Base-by-base conservation (phyloP, 2,113 vertebrate species). In the Myodes glareolus region DNA sequence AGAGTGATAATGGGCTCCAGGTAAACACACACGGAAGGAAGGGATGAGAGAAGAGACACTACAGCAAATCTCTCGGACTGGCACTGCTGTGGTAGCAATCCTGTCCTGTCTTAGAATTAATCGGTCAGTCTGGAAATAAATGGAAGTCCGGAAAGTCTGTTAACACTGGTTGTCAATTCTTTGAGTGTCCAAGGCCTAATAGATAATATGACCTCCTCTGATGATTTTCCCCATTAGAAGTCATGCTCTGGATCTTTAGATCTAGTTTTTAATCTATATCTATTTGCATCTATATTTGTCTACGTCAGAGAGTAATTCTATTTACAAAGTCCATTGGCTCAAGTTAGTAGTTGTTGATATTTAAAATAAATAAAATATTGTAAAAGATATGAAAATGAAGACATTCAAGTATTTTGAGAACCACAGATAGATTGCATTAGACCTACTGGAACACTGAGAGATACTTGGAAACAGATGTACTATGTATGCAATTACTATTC, bases 341-440 rank as follows among this genome's bases (percentile, higher is more conserved):
- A 36, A 75, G 33, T 61, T 65, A 70, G 42, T 29, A 61, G 27
- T 16, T 75, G 16, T 92, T 92, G 47, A 85, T 36, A 90, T 0
- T 50, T 77, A 13, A 82, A 47, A 47, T 47, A 47, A 47, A 47
- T 47, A 47, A 47, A 47, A 47, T 47, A 55, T 58, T 23, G 65
- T 1, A 90, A 81, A 84, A 77, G 3, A 1, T 33, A 13, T 72
- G 17, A 39, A 92, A 86, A 55, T 47, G 50, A 94, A 84, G 91
- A 77, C 14, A 95, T 72, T 4, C 47, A 19, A 65, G 1, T 70
- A 90, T 67, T 47, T 75, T 96, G 88, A 80, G 73, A 88, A 72
- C 36, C 45, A 84, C 17, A 67, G 29, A 67, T 16, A 50, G 13
- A 95, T 45, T 39, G 25, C 36, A 7, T 13, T 76, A 81, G n/a